phyloP scores from a whole-genome alignment of 2,113 vertebrate genomes.

The Clarias magur region DNA sequence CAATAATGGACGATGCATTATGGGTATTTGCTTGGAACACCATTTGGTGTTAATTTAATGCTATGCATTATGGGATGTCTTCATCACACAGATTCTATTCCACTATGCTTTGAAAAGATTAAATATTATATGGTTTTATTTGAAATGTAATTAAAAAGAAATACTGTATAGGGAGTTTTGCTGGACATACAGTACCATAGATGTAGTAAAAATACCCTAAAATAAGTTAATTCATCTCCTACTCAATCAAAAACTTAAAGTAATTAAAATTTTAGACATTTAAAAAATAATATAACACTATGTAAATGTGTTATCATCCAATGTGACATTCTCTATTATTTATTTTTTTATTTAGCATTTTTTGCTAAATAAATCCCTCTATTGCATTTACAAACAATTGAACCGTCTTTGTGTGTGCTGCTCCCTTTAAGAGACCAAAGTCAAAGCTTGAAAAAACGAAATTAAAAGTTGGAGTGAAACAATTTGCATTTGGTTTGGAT shows the following conservation, averaged over 20 bases:
- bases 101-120: background rate
- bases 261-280: background rate
- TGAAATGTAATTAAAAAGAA: background rate
- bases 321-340: constrained; percentile 41
- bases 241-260: too few species aligned
- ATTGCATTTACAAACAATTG: constrained; percentile 58
- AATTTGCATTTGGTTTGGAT: constrained; percentile 76
- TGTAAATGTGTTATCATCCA: constrained; percentile 55
- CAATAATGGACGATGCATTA: constrained; percentile 6
- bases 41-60: background rate
- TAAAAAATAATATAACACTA: constrained; percentile 13
- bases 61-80: background rate
- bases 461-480: constrained; percentile 79
- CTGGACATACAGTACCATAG: background rate
- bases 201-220: background rate
- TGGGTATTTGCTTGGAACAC: background rate
- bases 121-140: background rate
- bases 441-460: constrained; percentile 73
- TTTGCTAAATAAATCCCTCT: constrained; percentile 50
- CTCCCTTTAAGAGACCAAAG: constrained; percentile 55
- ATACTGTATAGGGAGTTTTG: too few species aligned
- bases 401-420: constrained; percentile 54
- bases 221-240: background rate
- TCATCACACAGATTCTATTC: background rate
- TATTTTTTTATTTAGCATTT: too few species aligned